Conservation (phyloP, 92 coral and sea anemone genomes). For the Blastomussa wellsi region DNA sequence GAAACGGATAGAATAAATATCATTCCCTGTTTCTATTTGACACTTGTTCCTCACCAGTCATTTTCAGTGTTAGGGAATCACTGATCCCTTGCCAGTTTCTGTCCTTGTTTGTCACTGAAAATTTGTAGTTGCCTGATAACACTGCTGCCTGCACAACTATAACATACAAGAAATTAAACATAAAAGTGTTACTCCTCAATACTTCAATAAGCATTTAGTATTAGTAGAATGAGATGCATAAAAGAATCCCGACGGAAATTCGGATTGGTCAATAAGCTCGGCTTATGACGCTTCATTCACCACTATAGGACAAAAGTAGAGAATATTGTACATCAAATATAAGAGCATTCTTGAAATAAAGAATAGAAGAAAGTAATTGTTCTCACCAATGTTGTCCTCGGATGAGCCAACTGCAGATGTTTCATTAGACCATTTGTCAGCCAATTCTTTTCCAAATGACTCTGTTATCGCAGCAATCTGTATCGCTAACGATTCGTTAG, state of each 20-base stretch:
- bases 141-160: constrained; percentile 49
- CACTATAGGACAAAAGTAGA: not conserved
- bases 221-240: too few species aligned
- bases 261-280: too few species aligned
- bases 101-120: constrained; percentile 9
- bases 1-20: too few species aligned
- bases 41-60: constrained; percentile 27
- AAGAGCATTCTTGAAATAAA: not conserved
- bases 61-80: constrained; percentile 24
- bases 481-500: constrained; percentile 46
- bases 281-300: too few species aligned
- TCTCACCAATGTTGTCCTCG: constrained; percentile 40
- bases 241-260: too few species aligned
- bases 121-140: constrained; percentile 16
- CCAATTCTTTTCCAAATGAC: constrained; percentile 53
- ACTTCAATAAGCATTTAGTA: too few species aligned
- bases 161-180: not conserved
- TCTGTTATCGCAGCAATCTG: constrained; percentile 59
- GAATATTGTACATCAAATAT: not conserved
- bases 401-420: constrained; percentile 24
- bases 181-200: too few species aligned
- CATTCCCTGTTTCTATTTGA: too few species aligned
- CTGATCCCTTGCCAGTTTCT: constrained; percentile 21
- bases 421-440: constrained; percentile 48
- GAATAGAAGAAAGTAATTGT: not conserved